phyloP scores from a whole-genome alignment of 2,888 invertebrate genomes.

The Lypha dubia region DNA sequence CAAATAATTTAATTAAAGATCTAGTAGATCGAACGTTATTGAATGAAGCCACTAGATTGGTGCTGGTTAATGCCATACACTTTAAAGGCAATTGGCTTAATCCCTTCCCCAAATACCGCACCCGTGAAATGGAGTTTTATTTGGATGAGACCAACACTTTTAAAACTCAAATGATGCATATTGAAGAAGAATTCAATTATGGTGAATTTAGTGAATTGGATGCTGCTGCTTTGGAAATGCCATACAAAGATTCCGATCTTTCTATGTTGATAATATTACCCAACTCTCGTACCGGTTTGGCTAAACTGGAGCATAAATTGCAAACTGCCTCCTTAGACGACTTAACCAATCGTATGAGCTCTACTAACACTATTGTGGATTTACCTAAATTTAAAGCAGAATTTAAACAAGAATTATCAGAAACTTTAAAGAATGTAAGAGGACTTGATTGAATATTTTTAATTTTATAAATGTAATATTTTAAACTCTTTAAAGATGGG shows the following conservation, averaged over 20 bases:
- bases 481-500: neutral
- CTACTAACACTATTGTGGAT: neutral
- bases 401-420: neutral
- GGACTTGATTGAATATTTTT: neutral
- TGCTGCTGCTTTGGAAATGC: neutral
- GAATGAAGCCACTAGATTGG: slow-evolving; percentile 85
- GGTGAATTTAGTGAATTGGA: neutral
- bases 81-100: slow-evolving; percentile 92
- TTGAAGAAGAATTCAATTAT: neutral
- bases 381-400: neutral
- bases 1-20: slow-evolving; percentile 92
- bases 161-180: neutral
- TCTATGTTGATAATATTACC: slow-evolving; percentile 13
- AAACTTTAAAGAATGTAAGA: neutral
- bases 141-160: neutral
- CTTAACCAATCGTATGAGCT: neutral
- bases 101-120: slow-evolving; percentile 85
- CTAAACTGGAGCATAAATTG: neutral
- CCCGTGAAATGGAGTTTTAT: neutral
- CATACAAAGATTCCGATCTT: neutral
- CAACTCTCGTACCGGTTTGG: slow-evolving; percentile 82
- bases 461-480: neutral
- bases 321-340: neutral
- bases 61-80: slow-evolving; percentile 84
- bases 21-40: slow-evolving; percentile 85